A percentile compares a stretch with the other conserved stretches of the same genome.
Evolutionary conservation across 1,140 invertebrate species (phyloP).

Genomic region (Drosophila subobscura): DNA sequence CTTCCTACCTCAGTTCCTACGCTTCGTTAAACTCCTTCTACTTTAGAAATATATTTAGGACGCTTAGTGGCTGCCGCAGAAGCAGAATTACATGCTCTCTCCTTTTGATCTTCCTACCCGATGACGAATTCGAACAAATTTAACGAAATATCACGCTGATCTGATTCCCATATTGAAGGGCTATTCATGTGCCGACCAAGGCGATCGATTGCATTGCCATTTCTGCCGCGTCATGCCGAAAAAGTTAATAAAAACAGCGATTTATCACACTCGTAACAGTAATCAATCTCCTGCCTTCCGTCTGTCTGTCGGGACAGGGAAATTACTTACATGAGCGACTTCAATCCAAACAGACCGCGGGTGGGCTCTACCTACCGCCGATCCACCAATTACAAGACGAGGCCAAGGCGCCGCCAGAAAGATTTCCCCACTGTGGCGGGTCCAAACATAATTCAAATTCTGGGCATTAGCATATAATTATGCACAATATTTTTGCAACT

Average conservation of each 20-base stretch:
- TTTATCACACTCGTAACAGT: constrained; percentile 82
- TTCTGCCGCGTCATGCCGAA: constrained; percentile 70
- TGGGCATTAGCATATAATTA: constrained; percentile 77
- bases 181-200: constrained; percentile 56
- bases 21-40: no score
- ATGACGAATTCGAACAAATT: constrained; percentile 59
- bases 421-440: background rate
- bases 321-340: constrained; percentile 77
- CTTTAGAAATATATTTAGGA: background rate
- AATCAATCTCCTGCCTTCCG: constrained; percentile 62
- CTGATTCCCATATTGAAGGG: constrained; percentile 65
- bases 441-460: constrained; percentile 52
- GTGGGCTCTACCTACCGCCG: constrained; percentile 29
- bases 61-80: constrained; percentile 12
- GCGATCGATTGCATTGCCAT: background rate
- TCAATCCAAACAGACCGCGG: constrained; percentile 65
- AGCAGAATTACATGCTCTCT: no score
- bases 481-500: constrained; percentile 70
- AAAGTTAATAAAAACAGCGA: constrained; percentile 83
- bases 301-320: constrained; percentile 48
- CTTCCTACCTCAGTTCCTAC: no score
- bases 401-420: constrained; percentile 15
- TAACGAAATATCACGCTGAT: constrained; percentile 76
- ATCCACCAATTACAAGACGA: constrained; percentile 13
- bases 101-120: background rate